phyloP scores from a whole-genome alignment of 2,888 invertebrate genomes.

The Iselma pallidipennis region DNA sequence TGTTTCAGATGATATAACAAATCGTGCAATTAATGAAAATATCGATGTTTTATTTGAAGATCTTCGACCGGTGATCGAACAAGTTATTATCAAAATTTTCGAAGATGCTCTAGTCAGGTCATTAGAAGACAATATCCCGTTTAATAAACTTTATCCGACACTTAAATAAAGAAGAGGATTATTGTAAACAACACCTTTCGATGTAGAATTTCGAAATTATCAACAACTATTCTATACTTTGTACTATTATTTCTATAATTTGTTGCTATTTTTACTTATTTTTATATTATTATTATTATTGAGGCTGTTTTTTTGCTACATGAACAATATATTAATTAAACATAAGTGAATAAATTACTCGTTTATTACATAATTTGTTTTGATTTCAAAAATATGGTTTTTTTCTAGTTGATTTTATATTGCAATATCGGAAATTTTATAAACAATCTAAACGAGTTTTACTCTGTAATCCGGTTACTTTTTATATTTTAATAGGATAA shows the following conservation, averaged over 20 bases:
- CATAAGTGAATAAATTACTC: no score
- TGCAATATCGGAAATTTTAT: no score
- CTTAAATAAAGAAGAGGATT: constrained; percentile 30
- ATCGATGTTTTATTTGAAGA: constrained; percentile 48
- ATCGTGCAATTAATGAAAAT: constrained; percentile 50
- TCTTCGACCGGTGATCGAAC: constrained; percentile 47
- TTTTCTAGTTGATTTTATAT: no score
- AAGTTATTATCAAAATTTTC: constrained; percentile 33
- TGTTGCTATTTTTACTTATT: neutral
- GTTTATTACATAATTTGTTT: no score
- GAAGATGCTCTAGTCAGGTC: constrained; percentile 36
- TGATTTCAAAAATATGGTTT: no score
- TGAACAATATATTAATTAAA: no score
- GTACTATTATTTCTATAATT: neutral
- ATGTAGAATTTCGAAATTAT: neutral
- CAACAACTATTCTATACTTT: neutral
- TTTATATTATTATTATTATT: neutral
- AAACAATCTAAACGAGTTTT: no score
- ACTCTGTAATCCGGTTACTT: no score
- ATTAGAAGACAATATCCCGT: constrained; percentile 34
- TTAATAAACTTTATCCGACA: constrained; percentile 35
- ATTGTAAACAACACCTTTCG: constrained; percentile 22
- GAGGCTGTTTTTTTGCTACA: no score
- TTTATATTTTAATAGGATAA: no score
- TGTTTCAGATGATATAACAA: constrained; percentile 33